Evolutionary conservation across 2,113 vertebrate species (phyloP), one percentile per base, ranked within the genome.

Genomic region (Hiodon tergisus): DNA sequence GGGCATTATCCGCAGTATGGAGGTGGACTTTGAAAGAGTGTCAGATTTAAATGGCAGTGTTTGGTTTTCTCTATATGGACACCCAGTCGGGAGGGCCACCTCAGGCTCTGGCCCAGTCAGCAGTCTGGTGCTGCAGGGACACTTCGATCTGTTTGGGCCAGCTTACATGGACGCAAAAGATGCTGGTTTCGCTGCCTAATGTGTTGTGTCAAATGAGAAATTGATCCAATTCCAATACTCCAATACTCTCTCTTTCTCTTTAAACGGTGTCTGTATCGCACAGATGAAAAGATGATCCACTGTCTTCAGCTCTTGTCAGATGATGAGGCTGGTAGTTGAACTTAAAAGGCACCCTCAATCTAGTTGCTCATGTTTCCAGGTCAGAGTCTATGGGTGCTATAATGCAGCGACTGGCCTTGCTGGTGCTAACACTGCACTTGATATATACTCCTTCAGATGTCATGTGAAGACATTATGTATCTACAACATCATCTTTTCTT

Each of bases 91-190:
- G 10, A 59, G 62, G 52, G 51, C n/a, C 54, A 58, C 54, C 76
- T 14, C 67, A 62, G 50, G 47, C 48, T 31, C 58, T 51, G 52
- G 70, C 65, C 48, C 17, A 72, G 72, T 76, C 69, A 69, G 70
- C 74, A 76, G 46, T 54, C 13, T 70, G 55, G 66, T 71, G 75
- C 55, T 62, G 60, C 71, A 67, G 72, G 16, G 52, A 73, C n/a
- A 16, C 74, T 78, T 80, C 59, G 70, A 78, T 76, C 74, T 61
- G 55, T 72, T 75, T 80, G 70, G 55, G 60, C 78, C 67, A 67
- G 61, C 50, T 72, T 52, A 46, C 6, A 60, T 67, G 54, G 46
- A 73, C 75, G 78, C 54, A 60, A 76, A 76, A 54, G 67, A 17
- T 48, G 50, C 57, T 14, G 16, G 46, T 69, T 63, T 71, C 53